Base-by-base conservation (phyloP, 2,797 vertebrate species). In the Fistularia tabacaria region DNA sequence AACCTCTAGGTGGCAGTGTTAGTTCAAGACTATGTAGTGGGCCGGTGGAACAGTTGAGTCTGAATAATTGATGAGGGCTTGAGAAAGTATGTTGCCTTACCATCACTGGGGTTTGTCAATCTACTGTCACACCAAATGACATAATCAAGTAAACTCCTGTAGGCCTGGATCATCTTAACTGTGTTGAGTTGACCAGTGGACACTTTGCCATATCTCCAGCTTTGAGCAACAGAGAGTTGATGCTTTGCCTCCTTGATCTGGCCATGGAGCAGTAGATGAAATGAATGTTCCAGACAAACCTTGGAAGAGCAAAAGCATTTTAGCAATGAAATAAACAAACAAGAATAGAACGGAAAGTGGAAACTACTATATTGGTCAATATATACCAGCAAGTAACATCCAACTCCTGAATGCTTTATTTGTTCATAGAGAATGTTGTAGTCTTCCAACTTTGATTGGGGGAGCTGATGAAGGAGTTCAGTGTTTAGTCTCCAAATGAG, bases 391-490 rank as follows among this genome's bases (percentile, higher is more conserved):
- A 97, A 84, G 71, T 93, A 98, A 62, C 88, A 84, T 72, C 78
- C 89, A 38, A 95, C 57, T 36, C 93, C 92, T 0, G 86, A 82
- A 71, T 93, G 91, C 81, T 99, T 99, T 85, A 98, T 91, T 36
- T 80, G 87, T 64, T 97, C 93, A 36, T 92, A 91, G 71, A 98
- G 93, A 66, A 57, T 72, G 61, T 66, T 94, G 71, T 94, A 90
- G 49, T 93, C 90, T 10, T 90, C 90, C 58, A 89, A 10, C 1
- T 37, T 91, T 72, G 92, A 88, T 13, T 80, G 87, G 7, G 93
- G 91, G 73, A 90, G 92, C 76, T 95, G 90, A 53, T 89, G 91
- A 10, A 99, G 80, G 77, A 99, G 92, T 87, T 95, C 94, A n/a
- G 80, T 86, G 76, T 93, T 90, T 9, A 94, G 54, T 84, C 90